Evolutionary conservation across 2,888 invertebrate genomes (phyloP).

Genomic region (Dryomyza anilis): DNA sequence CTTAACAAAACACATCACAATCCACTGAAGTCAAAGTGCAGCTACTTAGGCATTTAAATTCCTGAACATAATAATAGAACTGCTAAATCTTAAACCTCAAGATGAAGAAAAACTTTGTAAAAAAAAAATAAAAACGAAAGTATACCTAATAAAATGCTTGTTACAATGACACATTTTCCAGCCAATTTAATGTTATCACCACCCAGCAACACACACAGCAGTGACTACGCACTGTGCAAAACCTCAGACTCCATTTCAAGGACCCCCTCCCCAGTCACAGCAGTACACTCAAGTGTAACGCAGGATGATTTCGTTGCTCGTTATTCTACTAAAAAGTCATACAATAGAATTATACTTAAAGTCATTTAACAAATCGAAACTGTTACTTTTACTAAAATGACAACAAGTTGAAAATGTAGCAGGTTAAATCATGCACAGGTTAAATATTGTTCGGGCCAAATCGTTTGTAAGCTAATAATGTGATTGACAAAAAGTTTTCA

Average conservation of each 20-base stretch:
- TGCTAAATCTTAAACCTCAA: neutral
- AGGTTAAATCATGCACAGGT: too few relatives aligned
- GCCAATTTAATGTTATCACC: constrained; percentile 27
- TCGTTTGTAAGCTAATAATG: neutral
- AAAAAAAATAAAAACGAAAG: neutral
- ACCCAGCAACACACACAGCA: neutral
- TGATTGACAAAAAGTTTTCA: constrained; percentile 14
- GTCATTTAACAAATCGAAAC: constrained; percentile 10
- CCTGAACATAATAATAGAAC: constrained; percentile 10
- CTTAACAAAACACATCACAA: constrained; percentile 22
- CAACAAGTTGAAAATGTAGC: too few relatives aligned
- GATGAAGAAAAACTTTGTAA: constrained; percentile 4
- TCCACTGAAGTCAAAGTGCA: constrained; percentile 16
- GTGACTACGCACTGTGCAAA: neutral
- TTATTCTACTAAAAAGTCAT: neutral
- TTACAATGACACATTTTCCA: constrained; percentile 30
- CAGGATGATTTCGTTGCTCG: too few relatives aligned
- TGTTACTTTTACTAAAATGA: constrained; percentile 1
- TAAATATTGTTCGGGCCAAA: too few relatives aligned
- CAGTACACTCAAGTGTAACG: too few relatives aligned
- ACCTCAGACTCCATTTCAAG: too few relatives aligned
- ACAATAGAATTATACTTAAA: neutral
- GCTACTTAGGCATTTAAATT: constrained; percentile 26
- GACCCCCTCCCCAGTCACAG: too few relatives aligned
- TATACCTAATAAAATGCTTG: constrained; percentile 5